Conservation (phyloP, 2,113 vertebrate species). For the Callipepla squamata region DNA sequence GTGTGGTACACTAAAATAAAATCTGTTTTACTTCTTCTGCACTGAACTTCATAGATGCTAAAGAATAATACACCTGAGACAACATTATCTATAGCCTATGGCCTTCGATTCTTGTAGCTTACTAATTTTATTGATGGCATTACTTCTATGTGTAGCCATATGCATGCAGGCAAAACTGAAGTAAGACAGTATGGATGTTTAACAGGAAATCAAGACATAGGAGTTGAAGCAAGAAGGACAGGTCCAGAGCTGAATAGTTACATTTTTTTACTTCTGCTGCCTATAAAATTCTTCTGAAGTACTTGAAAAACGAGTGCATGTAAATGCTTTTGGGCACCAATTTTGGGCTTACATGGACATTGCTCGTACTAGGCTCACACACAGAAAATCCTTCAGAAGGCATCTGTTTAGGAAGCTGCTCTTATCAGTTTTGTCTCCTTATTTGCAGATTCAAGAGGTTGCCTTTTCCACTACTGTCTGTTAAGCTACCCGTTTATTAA, state of each 20-base stretch:
- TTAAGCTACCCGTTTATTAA: neutral
- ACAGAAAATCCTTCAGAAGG: neutral
- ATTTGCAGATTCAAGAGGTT: neutral
- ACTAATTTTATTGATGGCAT: neutral
- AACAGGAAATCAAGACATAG: neutral
- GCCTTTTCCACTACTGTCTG: neutral
- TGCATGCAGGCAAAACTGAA: rapidly evolving
- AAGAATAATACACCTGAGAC: neutral
- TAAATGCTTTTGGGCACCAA: neutral
- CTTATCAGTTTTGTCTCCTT: neutral
- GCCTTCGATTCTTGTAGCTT: neutral
- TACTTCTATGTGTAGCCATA: neutral
- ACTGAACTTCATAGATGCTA: neutral
- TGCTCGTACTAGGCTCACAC: rapidly evolving
- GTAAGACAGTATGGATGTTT: neutral
- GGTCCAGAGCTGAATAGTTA: neutral
- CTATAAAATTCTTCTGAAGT: neutral
- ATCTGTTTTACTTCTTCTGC: neutral
- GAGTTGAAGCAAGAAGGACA: neutral
- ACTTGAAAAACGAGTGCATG: neutral
- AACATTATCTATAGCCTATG: neutral
- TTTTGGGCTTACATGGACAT: neutral
- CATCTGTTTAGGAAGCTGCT: rapidly evolving
- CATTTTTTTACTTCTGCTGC: neutral
- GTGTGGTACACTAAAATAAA: neutral